Base-by-base conservation (phyloP, 2,113 vertebrate genomes). In the Ailurus styani region DNA sequence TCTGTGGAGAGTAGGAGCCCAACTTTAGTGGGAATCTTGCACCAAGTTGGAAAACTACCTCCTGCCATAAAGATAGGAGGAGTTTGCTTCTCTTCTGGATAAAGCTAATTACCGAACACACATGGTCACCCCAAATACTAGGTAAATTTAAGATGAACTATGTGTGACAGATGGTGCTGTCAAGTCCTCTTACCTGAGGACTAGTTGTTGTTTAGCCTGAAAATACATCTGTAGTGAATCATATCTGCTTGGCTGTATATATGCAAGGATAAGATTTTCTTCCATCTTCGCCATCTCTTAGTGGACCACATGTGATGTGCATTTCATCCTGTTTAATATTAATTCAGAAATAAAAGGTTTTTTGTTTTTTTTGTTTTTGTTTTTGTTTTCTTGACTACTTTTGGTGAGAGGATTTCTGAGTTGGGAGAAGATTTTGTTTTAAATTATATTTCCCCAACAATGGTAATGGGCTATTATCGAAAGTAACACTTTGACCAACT, bases 201-300 rank as follows among this genome's bases (percentile, higher is more conserved):
- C 62, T 77, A 52, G 64, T 85, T 90, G 84, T 60, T 91, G 85
- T 73, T 95, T 82, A 83, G 95, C 66, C 96, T 93, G 57, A 95
- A 93, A 73, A 72, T 57, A 57, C 14, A 18, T 40, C n/a, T 23
- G 17, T 62, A 50, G 82, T 60, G 54, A 82, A 86, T 85, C 87
- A 3, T 96, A 47, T 82, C 54, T 42, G 21, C 18, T 42, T 90
- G 64, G 23, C 45, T 87, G 1, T 64, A 40, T 87, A 0, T 64
- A 40, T 17, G 25, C 52, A 86, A 70, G 3, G 9, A 60, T 13
- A 37, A 93, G 40, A 57, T 87, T 81, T 70, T 3, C 10, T 83
- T 78, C 18, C 37, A 27, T 73, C 68, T 92, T 81, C 52, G 42
- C 45, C 57, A 10, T 55, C 45, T 95, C 77, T 85, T 78, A 83